Base-by-base conservation (phyloP, 2,888 invertebrate genomes). In the Heliconius aoede region DNA sequence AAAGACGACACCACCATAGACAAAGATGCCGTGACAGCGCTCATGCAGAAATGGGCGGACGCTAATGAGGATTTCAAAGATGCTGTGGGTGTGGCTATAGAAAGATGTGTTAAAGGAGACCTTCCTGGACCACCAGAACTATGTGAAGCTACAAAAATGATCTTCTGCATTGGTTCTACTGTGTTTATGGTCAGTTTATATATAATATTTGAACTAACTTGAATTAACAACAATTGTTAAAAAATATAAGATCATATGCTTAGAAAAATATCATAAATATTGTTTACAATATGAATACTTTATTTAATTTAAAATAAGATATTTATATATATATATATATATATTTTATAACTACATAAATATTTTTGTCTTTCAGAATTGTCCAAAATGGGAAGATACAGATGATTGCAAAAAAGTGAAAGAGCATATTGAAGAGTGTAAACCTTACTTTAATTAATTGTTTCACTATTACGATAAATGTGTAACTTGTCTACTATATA, bases 111-210 rank as follows among this genome's bases (percentile, higher is more conserved):
- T 1, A 83, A 81, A 3, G 82, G 83, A 4, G 82, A 81, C 0
- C 77, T 88, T 0, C 86, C 87, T 0, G 88, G 88, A 8, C 88
- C 88, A 0, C 87, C 88, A 0, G 81, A 86, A 7, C 78, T 88
- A 0, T 94, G 93, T 69, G 88, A 88, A 5, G 85, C 86, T 0
- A 87, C 87, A 46, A 88, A 85, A 80, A 78, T 92, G 1, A 84
- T 89, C 26, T 84, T 88, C 72, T 93, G 93, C 73, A 67, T 87
- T 11, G 84, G 83, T 62, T 81, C 85, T 9, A 81, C 83, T 1
- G 62, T 89, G 11, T 86, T 92, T 69, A 77, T 81, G 74, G 87
- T 90, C 78, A 87, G 86, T 83, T 55, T 69, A n/a, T n/a, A n/a
- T n/a, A n/a, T n/a, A n/a, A n/a, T n/a, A n/a, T n/a, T n/a, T n/a